Percentiles rank a stretch among this genome's conserved stretches.
Evolutionary conservation across 2,888 invertebrate genomes (phyloP).

Genomic region (Pachymerium ferrugineum): DNA sequence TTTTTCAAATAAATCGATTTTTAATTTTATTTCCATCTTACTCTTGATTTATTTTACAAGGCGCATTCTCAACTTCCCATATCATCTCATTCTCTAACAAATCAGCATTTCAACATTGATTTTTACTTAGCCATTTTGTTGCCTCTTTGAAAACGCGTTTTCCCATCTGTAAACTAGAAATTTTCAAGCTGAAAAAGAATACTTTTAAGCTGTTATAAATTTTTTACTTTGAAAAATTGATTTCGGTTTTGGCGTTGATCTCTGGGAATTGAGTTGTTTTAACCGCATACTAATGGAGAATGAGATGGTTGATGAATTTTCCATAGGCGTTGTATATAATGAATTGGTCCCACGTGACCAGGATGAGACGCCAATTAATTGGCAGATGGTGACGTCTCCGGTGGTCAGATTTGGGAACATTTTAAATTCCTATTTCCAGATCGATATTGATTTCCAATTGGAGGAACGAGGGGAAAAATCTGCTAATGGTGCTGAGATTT

Average conservation of each 20-base stretch:
- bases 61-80: neutral
- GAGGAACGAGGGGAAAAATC: neutral
- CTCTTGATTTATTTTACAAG: neutral
- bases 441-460: slow-evolving; percentile 19
- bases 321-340: neutral
- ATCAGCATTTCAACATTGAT: neutral
- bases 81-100: neutral
- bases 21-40: neutral
- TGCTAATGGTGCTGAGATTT: slow-evolving; percentile 18
- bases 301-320: no score
- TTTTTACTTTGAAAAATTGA: no score
- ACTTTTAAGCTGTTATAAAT: no score
- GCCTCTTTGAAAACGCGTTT: neutral
- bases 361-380: slow-evolving; percentile 3
- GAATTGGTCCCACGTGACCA: neutral
- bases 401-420: neutral
- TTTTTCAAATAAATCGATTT: no score
- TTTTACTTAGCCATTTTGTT: neutral
- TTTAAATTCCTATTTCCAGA: slow-evolving; percentile 6
- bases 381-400: neutral
- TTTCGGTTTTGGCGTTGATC: no score
- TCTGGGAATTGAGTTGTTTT: neutral
- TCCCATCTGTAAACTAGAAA: neutral
- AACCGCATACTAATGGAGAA: neutral
- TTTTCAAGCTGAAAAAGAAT: neutral